Conservation (phyloP, 2,113 vertebrate genomes). For the Lota lota region DNA sequence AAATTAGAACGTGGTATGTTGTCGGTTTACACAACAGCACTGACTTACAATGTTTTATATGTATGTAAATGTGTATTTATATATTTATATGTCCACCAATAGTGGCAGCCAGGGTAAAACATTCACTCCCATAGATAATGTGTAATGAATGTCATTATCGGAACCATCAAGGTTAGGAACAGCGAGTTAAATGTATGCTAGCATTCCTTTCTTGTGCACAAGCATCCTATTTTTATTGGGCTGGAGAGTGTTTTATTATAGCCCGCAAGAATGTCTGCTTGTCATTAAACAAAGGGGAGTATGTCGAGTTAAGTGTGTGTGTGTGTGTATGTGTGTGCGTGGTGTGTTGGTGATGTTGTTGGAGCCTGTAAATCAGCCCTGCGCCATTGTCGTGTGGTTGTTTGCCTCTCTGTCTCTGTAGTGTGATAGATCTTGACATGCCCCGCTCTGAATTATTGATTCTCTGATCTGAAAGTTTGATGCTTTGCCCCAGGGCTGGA, state of each 20-base stretch:
- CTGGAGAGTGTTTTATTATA: too few species aligned
- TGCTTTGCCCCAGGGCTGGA: constrained; percentile 68
- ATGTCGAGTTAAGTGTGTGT: constrained; percentile 14
- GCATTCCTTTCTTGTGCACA: too few species aligned
- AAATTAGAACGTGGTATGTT: too few species aligned
- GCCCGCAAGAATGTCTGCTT: too few species aligned
- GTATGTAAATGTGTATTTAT: too few species aligned
- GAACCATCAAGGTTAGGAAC: constrained; percentile 32
- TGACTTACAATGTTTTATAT: too few species aligned
- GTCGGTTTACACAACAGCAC: too few species aligned
- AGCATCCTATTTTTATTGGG: too few species aligned
- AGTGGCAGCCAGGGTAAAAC: too few species aligned
- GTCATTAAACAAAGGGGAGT: constrained; percentile 20
- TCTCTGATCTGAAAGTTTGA: constrained; percentile 73
- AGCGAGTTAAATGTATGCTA: constrained; percentile 18
- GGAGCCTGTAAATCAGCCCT: constrained; percentile 52
- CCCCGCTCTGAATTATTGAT: constrained; percentile 74
- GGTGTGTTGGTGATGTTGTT: constrained; percentile 34
- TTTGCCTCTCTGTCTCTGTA: constrained; percentile 51
- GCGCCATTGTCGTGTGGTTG: constrained; percentile 42
- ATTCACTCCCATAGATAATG: too few species aligned
- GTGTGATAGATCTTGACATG: constrained; percentile 68
- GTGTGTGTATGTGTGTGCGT: constrained; percentile 33
- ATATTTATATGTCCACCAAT: too few species aligned
- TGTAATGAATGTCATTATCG: too few species aligned